Evolutionary conservation across 2,113 vertebrate genomes (phyloP).

Genomic region (Podarcis muralis): DNA sequence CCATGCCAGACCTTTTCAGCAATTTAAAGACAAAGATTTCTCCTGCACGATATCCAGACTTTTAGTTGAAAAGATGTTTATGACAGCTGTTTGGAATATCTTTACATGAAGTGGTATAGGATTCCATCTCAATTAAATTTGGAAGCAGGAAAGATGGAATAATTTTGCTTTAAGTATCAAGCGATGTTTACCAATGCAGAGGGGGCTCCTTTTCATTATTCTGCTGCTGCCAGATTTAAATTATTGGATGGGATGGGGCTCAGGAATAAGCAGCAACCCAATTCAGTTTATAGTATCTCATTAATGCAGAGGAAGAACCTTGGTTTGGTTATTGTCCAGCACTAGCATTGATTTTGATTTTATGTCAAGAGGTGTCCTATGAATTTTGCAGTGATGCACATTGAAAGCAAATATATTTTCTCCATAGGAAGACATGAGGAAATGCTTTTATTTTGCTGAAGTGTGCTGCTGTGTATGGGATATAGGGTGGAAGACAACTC

Average conservation of each 20-base stretch:
- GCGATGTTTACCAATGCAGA: not conserved
- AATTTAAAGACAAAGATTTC: not conserved
- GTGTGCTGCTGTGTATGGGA: conserved; percentile 22
- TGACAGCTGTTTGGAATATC: not conserved
- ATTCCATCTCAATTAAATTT: conserved; percentile 3
- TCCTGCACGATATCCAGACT: no score
- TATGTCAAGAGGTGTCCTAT: conserved; percentile 3
- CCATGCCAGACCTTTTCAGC: not conserved
- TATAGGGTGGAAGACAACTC: conserved; percentile 1
- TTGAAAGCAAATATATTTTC: not conserved
- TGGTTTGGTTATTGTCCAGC: conserved; percentile 15
- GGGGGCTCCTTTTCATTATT: not conserved
- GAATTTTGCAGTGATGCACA: conserved; percentile 20
- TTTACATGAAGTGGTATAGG: not conserved
- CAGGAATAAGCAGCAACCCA: conserved; percentile 2
- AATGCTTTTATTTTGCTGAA: conserved; percentile 33
- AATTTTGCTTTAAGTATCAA: not conserved
- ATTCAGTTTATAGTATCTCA: conserved; percentile 2
- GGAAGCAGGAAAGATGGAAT: conserved; percentile 7
- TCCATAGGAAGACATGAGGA: not conserved
- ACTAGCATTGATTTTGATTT: conserved; percentile 30
- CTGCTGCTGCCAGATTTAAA: not conserved
- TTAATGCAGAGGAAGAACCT: conserved; percentile 1
- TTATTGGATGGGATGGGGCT: not conserved
- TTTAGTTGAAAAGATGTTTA: conserved; percentile 20